Evolutionary conservation across 2,888 invertebrate species (phyloP), one percentile per base, ranked within the genome.

Genomic region (Cetonia aurata): DNA sequence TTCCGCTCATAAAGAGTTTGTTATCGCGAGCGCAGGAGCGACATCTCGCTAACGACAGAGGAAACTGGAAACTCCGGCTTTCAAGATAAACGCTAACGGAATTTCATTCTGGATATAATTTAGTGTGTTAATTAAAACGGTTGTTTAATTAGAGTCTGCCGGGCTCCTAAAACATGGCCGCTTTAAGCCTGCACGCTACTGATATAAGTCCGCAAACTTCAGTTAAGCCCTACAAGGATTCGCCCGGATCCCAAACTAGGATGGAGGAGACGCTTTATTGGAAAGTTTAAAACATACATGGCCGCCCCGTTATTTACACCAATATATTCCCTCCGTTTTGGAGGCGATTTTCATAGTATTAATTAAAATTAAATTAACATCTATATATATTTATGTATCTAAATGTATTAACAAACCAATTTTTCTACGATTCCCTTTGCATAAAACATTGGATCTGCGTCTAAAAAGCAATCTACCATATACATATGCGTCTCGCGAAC

Each of bases 81-180:
- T 59, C 68, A 74, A 79, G 83, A 83, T 83, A 81, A 82, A 82
- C 82, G 83, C 82, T 83, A 82, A 81, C 81, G 82, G 81, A 84
- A 83, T 84, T 84, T 84, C 84, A 83, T 85, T 84, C 82, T 81
- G 79, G 83, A 80, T 81, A 83, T 85, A 85, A 85, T 85, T 85
- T 84, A 85, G 81, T 79, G 82, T 81, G 84, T 85, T 86, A 85
- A 86, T 85, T 85, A 86, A 85, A 85, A 85, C 85, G 83, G 84
- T 81, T 83, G 85, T 85, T 86, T 85, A 85, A 85, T 85, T 85
- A 85, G 83, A 83, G 79, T 81, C 79, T 79, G 82, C 78, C 77
- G 80, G 80, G 79, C 73, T 57, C 56, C 68, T 83, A 82, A 83
- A 83, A 83, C 82, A 83, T 81, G 83, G 81, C 79, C 79, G 75